Evolutionary conservation across 1,140 invertebrate genomes (phyloP).

Genomic region (Daktulosphaira vitifoliae): DNA sequence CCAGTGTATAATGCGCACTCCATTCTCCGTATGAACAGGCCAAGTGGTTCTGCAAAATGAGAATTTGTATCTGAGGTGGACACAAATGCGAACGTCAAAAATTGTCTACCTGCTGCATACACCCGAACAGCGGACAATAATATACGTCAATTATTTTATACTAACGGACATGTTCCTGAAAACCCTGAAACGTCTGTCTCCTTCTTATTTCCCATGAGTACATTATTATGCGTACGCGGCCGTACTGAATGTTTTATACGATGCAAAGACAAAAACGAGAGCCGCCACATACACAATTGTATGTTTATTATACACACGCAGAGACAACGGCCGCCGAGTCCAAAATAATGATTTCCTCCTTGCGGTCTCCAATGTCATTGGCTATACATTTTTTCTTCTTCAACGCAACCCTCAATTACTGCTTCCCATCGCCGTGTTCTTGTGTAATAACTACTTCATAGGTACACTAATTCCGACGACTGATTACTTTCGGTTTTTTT

Average conservation of each 20-base stretch:
- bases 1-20: too few relatives aligned
- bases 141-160: conserved; percentile 24
- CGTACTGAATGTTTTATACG: background rate
- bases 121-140: background rate
- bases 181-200: background rate
- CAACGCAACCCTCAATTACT: conserved; percentile 24
- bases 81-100: too few relatives aligned
- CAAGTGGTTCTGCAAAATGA: too few relatives aligned
- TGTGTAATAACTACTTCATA: conserved; percentile 32
- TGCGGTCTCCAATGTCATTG: conserved; percentile 31
- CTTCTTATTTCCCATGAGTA: conserved; percentile 10
- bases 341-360: conserved; percentile 27
- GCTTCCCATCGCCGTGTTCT: conserved; percentile 13
- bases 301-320: background rate
- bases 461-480: background rate
- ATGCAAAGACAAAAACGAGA: conserved; percentile 8
- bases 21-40: too few relatives aligned
- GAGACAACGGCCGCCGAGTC: conserved; percentile 13
- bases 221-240: background rate
- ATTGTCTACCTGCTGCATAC: background rate
- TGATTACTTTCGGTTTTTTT: conserved; percentile 31
- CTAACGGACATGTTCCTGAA: conserved; percentile 2
- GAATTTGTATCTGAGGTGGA: too few relatives aligned
- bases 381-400: conserved; percentile 6
- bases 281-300: background rate